A percentile compares a stretch with the other conserved stretches of the same genome.
phyloP scores from a whole-genome alignment of 2,888 invertebrate genomes.

The Amorpha juglandis region DNA sequence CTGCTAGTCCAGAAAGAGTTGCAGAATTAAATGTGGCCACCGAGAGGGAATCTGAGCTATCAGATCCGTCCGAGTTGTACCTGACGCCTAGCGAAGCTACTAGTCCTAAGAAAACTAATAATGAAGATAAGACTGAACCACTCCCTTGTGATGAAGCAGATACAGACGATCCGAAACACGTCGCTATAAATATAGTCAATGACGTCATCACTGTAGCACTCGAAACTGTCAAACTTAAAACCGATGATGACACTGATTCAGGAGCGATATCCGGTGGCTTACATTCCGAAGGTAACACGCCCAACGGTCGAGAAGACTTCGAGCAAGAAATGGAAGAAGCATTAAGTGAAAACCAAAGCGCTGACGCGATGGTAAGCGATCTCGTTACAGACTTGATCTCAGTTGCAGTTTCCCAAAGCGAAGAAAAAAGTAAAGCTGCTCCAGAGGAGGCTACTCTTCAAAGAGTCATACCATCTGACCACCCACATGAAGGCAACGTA shows the following conservation, averaged over 20 bases:
- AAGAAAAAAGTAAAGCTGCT: slow-evolving; percentile 35
- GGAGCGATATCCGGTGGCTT: slow-evolving; percentile 77
- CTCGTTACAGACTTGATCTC: slow-evolving; percentile 67
- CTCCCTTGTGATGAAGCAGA: slow-evolving; percentile 57
- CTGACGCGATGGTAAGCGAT: slow-evolving; percentile 68
- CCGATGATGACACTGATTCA: slow-evolving; percentile 77
- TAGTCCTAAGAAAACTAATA: slow-evolving; percentile 69
- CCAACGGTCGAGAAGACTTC: slow-evolving; percentile 75
- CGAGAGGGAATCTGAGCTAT: slow-evolving; percentile 86
- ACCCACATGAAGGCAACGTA: slow-evolving; percentile 73
- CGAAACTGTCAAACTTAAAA: slow-evolving; percentile 72
- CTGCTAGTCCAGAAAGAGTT: slow-evolving; percentile 76
- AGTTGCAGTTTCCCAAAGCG: slow-evolving; percentile 56
- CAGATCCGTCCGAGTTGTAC: slow-evolving; percentile 88
- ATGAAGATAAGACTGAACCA: slow-evolving; percentile 71
- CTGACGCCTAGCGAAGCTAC: slow-evolving; percentile 87
- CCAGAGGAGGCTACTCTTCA: slow-evolving; percentile 54
- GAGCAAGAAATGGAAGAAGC: slow-evolving; percentile 75
- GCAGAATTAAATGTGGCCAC: slow-evolving; percentile 66
- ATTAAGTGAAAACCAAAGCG: slow-evolving; percentile 61
- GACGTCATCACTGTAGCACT: slow-evolving; percentile 77
- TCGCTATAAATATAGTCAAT: slow-evolving; percentile 78
- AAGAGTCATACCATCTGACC: slow-evolving; percentile 64
- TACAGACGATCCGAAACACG: slow-evolving; percentile 69
- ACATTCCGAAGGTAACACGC: slow-evolving; percentile 77